Evolutionary conservation across 2,113 vertebrate genomes (phyloP).

Genomic region (Narcine bancroftii): DNA sequence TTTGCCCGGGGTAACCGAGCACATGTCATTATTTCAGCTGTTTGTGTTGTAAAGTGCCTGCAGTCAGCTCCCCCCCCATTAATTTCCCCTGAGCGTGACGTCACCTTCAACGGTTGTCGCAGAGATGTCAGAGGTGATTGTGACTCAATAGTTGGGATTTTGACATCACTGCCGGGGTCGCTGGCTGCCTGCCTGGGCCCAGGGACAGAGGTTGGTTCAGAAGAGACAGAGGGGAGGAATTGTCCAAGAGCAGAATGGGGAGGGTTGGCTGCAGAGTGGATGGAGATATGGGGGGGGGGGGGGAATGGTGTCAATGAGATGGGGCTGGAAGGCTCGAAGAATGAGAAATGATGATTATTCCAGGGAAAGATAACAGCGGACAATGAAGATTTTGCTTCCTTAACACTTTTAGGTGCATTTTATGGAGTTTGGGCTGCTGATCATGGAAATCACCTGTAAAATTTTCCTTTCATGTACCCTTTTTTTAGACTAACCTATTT

Average conservation of each 20-base stretch:
- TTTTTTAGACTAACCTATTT: too few species aligned
- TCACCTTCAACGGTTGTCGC: neutral
- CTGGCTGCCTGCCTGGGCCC: neutral
- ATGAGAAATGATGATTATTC: too few species aligned
- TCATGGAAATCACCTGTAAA: too few species aligned
- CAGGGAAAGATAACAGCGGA: too few species aligned
- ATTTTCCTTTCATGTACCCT: too few species aligned
- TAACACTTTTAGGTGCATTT: too few species aligned
- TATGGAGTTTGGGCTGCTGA: too few species aligned
- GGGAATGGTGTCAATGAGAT: too few species aligned
- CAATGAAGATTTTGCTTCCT: too few species aligned
- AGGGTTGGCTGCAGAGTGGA: neutral
- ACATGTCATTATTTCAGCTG: conserved; percentile 22
- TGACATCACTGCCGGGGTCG: neutral
- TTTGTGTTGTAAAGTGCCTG: conserved; percentile 16
- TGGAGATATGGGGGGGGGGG: neutral
- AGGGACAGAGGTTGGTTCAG: neutral
- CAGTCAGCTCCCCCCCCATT: neutral
- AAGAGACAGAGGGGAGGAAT: neutral
- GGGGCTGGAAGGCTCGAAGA: too few species aligned
- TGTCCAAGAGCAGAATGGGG: neutral
- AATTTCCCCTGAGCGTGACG: neutral
- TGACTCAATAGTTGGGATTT: neutral
- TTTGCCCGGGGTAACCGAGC: neutral
- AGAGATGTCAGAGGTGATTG: neutral